These are phyloP conservation scores for Galerucella pusilla DNA, from an alignment of 2,888 invertebrate species.

Conservation along the genomic window DNA sequence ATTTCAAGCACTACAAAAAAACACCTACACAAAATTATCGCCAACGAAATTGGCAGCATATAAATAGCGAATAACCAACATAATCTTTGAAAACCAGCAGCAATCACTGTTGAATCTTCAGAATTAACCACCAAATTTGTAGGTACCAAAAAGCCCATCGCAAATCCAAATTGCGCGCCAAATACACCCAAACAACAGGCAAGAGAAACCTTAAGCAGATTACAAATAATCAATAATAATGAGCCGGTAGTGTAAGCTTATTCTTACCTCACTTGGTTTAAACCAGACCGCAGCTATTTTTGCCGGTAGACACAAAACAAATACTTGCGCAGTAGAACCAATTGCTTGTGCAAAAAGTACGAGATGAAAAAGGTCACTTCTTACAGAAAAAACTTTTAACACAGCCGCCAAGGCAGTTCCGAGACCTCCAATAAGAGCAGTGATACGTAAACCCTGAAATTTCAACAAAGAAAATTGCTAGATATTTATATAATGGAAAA, in stretches of 20 bases:
- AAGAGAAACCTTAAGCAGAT: constrained; percentile 64
- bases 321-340: constrained; percentile 86
- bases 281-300: constrained; percentile 97
- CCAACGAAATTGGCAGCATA: constrained; percentile 61
- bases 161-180: constrained; percentile 79
- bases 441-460: constrained; percentile 81
- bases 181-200: constrained; percentile 80
- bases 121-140: constrained; percentile 58
- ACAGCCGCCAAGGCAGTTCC: constrained; percentile 90
- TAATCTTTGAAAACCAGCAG: constrained; percentile 64
- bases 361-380: constrained; percentile 84
- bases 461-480: too few relatives aligned
- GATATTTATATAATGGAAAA: too few relatives aligned
- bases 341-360: constrained; percentile 90
- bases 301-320: constrained; percentile 91
- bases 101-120: constrained; percentile 51
- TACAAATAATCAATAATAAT: neutral
- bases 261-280: constrained; percentile 85
- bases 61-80: constrained; percentile 69
- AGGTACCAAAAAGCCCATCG: constrained; percentile 68
- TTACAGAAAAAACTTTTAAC: constrained; percentile 88
- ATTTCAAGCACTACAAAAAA: neutral
- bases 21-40: constrained; percentile 42
- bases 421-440: constrained; percentile 81
- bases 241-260: neutral